These are phyloP conservation scores for Eulithis prunata DNA, from an alignment of 2,888 invertebrate genomes.

Conservation along the genomic window DNA sequence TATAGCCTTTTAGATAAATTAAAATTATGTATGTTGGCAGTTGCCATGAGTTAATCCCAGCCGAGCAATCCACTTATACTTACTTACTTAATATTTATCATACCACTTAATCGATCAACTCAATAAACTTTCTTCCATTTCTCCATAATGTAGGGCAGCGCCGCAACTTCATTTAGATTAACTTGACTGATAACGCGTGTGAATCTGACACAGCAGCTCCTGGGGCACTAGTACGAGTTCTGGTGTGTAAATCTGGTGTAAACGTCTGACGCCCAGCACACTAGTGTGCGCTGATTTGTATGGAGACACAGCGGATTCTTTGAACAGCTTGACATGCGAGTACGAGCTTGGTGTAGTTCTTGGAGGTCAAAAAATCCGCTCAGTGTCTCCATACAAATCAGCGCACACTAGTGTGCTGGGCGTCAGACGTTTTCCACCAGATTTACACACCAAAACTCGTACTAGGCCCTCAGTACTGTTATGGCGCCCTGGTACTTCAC, in stretches of 20 bases:
- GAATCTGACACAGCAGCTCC: constrained; percentile 16
- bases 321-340: too few relatives aligned
- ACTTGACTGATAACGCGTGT: constrained; percentile 31
- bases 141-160: constrained; percentile 29
- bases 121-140: constrained; percentile 31
- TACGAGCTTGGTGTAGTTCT: too few relatives aligned
- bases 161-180: constrained; percentile 37
- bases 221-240: background rate
- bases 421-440: too few relatives aligned
- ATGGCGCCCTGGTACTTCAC: constrained; percentile 14
- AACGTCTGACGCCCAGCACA: too few relatives aligned
- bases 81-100: constrained; percentile 16
- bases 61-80: constrained; percentile 7
- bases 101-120: constrained; percentile 22
- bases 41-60: constrained; percentile 9
- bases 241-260: too few relatives aligned
- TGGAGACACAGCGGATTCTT: too few relatives aligned
- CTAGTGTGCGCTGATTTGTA: too few relatives aligned
- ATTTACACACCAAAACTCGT: too few relatives aligned
- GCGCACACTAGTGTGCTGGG: too few relatives aligned
- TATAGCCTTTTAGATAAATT: too few relatives aligned
- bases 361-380: too few relatives aligned
- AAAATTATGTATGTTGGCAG: background rate
- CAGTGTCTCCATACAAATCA: too few relatives aligned
- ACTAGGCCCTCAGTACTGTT: background rate